Conservation (phyloP, 1,140 invertebrate genomes). For the Danaus melanippus region DNA sequence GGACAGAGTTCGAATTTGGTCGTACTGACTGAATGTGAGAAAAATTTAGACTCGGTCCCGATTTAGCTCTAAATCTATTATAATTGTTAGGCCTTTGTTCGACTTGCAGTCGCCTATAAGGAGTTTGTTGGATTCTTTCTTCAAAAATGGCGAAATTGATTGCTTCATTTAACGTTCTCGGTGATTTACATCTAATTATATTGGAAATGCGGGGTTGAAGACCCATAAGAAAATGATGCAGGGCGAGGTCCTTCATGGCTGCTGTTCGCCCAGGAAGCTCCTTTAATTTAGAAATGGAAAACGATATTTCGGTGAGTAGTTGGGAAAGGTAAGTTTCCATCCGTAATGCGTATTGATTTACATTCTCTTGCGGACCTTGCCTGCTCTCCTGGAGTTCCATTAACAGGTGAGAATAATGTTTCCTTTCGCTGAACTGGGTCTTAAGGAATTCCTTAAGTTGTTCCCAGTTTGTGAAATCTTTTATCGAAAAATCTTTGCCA, state of each 20-base stretch:
- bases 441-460: conserved; percentile 26
- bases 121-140: conserved; percentile 22
- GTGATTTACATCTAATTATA: conserved; percentile 18
- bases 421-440: conserved; percentile 22
- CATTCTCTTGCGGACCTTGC: conserved; percentile 7
- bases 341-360: conserved; percentile 2
- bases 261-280: conserved; percentile 13
- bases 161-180: conserved; percentile 20
- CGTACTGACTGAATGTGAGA: no score
- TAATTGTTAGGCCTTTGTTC: no score
- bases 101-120: not conserved
- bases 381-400: conserved; percentile 20
- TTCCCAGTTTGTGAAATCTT: conserved; percentile 10
- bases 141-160: conserved; percentile 24
- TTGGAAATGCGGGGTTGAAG: conserved; percentile 22
- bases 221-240: conserved; percentile 23
- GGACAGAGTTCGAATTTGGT: no score
- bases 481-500: conserved; percentile 18
- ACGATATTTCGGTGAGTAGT: conserved; percentile 9
- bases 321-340: conserved; percentile 8
- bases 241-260: conserved; percentile 25
- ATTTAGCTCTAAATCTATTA: no score
- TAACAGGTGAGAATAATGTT: conserved; percentile 24
- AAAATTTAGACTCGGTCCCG: no score
- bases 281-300: not conserved